These are phyloP conservation scores for Ispidina picta DNA, from an alignment of 2,797 vertebrate species.

Conservation along the genomic window DNA sequence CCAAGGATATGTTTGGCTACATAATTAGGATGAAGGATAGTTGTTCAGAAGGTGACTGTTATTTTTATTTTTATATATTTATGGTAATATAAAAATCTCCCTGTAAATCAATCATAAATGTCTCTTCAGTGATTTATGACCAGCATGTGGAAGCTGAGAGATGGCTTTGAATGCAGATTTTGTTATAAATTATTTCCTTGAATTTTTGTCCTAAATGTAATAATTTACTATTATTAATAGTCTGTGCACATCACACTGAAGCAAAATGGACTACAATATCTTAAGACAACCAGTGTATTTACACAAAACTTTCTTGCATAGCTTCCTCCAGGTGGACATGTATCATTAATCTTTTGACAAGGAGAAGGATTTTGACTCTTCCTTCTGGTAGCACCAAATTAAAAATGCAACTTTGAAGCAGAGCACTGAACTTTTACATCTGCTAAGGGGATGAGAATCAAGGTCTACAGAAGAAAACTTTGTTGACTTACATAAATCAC, in stretches of 20 bases:
- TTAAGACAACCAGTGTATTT: neutral
- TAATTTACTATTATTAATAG: neutral
- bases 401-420: neutral
- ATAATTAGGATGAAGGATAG: conserved; percentile 27
- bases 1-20: neutral
- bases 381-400: neutral
- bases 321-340: neutral
- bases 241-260: neutral
- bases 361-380: neutral
- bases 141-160: neutral
- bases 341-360: neutral
- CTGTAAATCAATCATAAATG: conserved; percentile 48
- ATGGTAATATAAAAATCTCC: neutral
- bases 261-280: neutral
- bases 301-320: neutral
- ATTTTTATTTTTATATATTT: conserved; percentile 33
- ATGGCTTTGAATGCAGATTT: conserved; percentile 7
- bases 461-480: neutral
- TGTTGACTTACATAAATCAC: neutral
- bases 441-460: neutral
- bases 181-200: conserved; percentile 6
- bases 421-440: neutral
- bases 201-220: neutral
- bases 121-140: conserved; percentile 22
- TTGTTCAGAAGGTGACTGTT: neutral